A percentile compares a stretch with the other conserved stretches of the same genome.
These are phyloP conservation scores for Trinorchestia longiramus DNA, from an alignment of 1,140 invertebrate genomes.

Conservation along the genomic window DNA sequence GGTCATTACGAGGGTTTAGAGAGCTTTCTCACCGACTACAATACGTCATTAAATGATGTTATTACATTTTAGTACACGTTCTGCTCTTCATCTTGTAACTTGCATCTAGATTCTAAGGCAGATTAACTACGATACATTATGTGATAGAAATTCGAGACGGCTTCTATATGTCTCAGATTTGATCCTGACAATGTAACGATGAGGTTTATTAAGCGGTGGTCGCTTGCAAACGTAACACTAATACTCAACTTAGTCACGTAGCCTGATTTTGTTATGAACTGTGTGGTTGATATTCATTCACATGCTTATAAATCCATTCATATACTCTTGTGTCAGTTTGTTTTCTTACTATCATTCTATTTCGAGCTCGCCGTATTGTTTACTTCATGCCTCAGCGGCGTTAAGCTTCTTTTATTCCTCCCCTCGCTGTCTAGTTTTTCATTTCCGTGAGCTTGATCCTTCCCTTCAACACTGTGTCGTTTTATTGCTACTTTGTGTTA, in stretches of 20 bases:
- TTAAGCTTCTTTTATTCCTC: not conserved
- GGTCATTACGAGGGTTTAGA: too few relatives aligned
- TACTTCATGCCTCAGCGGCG: not conserved
- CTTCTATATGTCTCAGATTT: not conserved
- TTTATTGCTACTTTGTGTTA: not conserved
- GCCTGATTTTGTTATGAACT: not conserved
- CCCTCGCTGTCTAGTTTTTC: not conserved
- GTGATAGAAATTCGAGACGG: not conserved
- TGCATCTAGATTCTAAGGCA: not conserved
- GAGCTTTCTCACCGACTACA: too few relatives aligned
- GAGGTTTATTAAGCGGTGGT: not conserved
- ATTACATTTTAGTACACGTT: not conserved
- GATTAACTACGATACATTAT: not conserved
- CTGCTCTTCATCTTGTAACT: not conserved
- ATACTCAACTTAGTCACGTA: not conserved
- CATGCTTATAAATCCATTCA: not conserved
- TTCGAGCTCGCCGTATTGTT: not conserved
- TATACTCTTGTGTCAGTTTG: not conserved
- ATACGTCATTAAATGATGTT: too few relatives aligned
- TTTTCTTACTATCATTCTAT: not conserved
- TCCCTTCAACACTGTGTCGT: not conserved
- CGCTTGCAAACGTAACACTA: not conserved
- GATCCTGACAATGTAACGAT: not conserved
- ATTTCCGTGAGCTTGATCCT: not conserved
- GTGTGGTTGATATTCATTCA: too few relatives aligned